Evolutionary conservation across 1,140 invertebrate genomes (phyloP), one percentile per base, ranked within the genome.

Genomic region (Leptopilina clavipes): DNA sequence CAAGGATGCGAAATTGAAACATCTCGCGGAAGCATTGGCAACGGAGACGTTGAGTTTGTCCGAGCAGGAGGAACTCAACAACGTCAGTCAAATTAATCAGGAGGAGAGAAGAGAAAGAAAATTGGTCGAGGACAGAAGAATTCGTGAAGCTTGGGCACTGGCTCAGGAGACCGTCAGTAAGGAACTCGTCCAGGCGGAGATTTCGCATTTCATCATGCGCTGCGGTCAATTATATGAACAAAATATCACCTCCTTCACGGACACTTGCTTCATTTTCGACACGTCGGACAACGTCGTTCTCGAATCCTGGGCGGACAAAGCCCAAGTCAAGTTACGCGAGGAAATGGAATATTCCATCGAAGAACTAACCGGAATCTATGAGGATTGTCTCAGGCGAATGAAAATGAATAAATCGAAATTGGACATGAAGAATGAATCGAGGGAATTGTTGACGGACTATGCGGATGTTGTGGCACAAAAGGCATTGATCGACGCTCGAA

Each of bases 391-490:
- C 45, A 85, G 89, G 3, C 89, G 87, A 73, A 87, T 92, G 76
- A 93, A 90, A 84, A 90, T 81, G 86, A 92, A 84, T 74, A 92
- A 89, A 84, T 84, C 82, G 65, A 83, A 87, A 22, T 79, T 85
- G 8, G 88, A 81, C 80, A 85, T 77, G 85, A 92, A 88, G 59
- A 86, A 86, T 82, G 80, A 92, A 89, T 88, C 86, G 0, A 90
- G 91, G 48, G 91, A 91, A 31, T 85, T 94, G n/a, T 84, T 96
- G 76, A 89, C 91, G 19, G 93, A 95, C 85, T 94, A 95, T 84
- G 94, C 94, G 19, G 94, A 95, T 86, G 91, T 95, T 54, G 91
- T 95, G 45, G 94, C 94, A 37, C 94, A 95, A 76, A 95, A 95
- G 85, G 94, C 94, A 45, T 89, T 96, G 43, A 92, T 95, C 22